Conservation (phyloP, 2,113 vertebrate species). For the Cercopithecus mona region DNA sequence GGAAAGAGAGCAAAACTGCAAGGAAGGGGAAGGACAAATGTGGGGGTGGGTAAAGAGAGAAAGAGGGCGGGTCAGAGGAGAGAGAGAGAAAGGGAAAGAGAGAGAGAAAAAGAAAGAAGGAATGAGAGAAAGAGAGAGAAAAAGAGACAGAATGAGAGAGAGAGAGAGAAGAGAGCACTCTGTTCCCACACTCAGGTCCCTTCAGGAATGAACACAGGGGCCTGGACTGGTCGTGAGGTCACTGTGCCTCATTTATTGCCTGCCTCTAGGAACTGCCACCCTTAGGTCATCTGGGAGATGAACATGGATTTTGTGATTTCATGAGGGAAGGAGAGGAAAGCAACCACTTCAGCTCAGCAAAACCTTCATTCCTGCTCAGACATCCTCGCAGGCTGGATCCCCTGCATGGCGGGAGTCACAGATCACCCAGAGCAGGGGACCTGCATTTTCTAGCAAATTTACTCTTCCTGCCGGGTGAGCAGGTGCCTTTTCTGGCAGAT, state of each 20-base stretch:
- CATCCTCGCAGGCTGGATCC: too few species aligned
- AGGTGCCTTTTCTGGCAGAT: neutral
- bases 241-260: fast-evolving
- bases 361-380: fast-evolving
- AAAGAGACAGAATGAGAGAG: neutral
- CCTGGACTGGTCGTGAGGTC: fast-evolving
- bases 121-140: fast-evolving
- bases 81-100: too few species aligned
- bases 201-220: fast-evolving
- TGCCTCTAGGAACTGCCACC: fast-evolving
- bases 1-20: neutral
- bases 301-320: neutral
- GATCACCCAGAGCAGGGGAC: neutral
- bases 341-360: fast-evolving
- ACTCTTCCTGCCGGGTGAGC: neutral
- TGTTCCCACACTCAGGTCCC: fast-evolving
- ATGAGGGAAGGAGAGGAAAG: fast-evolving
- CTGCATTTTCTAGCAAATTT: fast-evolving
- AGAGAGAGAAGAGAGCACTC: neutral
- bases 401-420: too few species aligned
- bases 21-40: neutral
- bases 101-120: fast-evolving
- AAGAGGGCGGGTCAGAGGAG: neutral
- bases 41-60: too few species aligned
- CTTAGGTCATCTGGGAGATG: neutral